Evolutionary conservation across 2,888 invertebrate species (phyloP).

Genomic region (Itoplectis maculator): DNA sequence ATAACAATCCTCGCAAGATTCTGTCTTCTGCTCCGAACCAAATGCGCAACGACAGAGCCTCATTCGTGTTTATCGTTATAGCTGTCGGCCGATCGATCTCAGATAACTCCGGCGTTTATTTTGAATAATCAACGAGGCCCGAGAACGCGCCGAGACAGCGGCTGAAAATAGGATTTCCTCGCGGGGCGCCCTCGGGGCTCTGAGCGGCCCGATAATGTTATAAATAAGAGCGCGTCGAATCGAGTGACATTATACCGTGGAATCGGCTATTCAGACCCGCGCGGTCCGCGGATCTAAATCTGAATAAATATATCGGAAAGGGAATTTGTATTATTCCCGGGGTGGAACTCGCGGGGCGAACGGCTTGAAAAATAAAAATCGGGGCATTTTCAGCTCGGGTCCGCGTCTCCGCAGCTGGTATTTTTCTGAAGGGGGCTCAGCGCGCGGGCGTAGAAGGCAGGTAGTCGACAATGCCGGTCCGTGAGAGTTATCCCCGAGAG

Average conservation of each 20-base stretch:
- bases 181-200: too few relatives aligned
- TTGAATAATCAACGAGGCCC: too few relatives aligned
- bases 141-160: too few relatives aligned
- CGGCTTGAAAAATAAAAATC: conserved; percentile 37
- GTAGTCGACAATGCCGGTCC: conserved; percentile 46
- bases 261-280: conserved; percentile 32
- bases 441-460: conserved; percentile 22
- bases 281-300: conserved; percentile 28
- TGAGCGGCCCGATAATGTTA: conserved; percentile 17
- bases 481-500: conserved; percentile 58
- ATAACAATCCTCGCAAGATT: too few relatives aligned
- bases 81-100: too few relatives aligned
- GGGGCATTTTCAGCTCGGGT: conserved; percentile 41
- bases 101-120: too few relatives aligned
- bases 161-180: too few relatives aligned
- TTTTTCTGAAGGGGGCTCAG: conserved; percentile 59
- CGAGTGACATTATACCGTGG: conserved; percentile 39
- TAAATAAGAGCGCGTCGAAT: conserved; percentile 21
- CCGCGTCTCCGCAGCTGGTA: conserved; percentile 56
- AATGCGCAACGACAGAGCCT: too few relatives aligned
- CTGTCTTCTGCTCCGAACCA: too few relatives aligned
- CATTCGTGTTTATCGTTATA: too few relatives aligned
- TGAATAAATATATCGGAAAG: conserved; percentile 58
- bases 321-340: conserved; percentile 48
- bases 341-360: conserved; percentile 3